Percentiles rank a stretch among this genome's conserved stretches.
Evolutionary conservation across 2,113 vertebrate genomes (phyloP).

Genomic region (Corapipo altera): DNA sequence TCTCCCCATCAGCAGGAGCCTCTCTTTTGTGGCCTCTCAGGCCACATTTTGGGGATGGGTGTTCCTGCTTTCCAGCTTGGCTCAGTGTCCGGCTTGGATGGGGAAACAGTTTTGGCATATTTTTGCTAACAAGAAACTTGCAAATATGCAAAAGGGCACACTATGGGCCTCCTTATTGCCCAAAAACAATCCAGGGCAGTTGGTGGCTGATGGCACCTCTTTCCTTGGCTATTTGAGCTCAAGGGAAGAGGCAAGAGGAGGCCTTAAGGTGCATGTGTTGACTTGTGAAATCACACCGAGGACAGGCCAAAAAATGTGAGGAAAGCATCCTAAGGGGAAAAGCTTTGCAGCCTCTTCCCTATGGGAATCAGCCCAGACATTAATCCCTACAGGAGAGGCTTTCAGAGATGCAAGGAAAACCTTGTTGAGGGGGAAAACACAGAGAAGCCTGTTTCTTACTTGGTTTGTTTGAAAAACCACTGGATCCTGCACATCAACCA

Average conservation of each 20-base stretch:
- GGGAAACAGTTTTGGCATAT: background rate
- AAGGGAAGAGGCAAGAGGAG: background rate
- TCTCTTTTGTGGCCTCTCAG: too few relatives aligned
- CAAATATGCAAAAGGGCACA: background rate
- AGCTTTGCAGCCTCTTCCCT: background rate
- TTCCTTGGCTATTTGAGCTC: background rate
- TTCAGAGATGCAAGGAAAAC: background rate
- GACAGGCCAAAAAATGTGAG: background rate
- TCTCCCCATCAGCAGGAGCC: background rate
- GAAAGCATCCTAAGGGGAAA: background rate
- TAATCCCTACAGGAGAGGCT: background rate
- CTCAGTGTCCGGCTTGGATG: background rate
- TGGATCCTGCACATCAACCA: background rate
- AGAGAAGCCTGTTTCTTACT: background rate
- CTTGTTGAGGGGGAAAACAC: rapidly evolving
- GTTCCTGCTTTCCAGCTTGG: background rate
- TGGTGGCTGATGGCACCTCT: background rate
- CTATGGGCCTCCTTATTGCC: background rate
- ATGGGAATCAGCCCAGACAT: background rate
- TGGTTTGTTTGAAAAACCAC: rapidly evolving
- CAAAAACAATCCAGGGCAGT: background rate
- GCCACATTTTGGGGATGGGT: background rate
- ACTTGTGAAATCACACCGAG: background rate
- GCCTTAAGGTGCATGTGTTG: rapidly evolving
- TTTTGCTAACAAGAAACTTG: background rate